phyloP scores from a whole-genome alignment of 2,888 invertebrate genomes.

The Hoplodrina blanda region DNA sequence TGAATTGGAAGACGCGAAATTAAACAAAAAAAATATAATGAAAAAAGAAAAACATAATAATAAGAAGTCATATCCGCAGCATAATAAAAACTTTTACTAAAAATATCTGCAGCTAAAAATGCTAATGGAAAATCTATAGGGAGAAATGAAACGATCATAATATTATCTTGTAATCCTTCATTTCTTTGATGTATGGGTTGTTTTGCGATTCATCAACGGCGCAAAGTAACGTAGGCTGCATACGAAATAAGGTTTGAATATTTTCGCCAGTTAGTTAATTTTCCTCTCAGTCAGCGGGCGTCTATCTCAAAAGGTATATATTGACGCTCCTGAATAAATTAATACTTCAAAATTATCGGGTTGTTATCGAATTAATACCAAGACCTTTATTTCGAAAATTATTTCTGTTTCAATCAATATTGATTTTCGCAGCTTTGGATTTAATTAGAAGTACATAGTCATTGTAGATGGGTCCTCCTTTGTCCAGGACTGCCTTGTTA shows the following conservation, averaged over 20 bases:
- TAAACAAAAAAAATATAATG: no score
- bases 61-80: neutral
- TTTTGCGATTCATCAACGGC: constrained; percentile 36
- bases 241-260: constrained; percentile 24
- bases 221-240: constrained; percentile 6
- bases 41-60: neutral
- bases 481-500: neutral
- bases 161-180: constrained; percentile 25
- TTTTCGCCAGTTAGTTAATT: constrained; percentile 17
- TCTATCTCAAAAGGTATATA: constrained; percentile 11
- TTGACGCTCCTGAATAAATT: constrained; percentile 25
- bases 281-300: neutral
- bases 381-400: constrained; percentile 7
- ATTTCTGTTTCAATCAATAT: constrained; percentile 30
- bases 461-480: neutral
- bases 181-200: constrained; percentile 41
- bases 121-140: constrained; percentile 9
- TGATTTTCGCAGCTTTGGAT: constrained; percentile 34
- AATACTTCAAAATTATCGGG: constrained; percentile 11
- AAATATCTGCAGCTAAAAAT: neutral
- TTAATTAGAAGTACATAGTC: neutral
- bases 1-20: no score
- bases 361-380: constrained; percentile 29
- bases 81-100: neutral
- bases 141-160: neutral